A percentile compares a stretch with the other conserved stretches of the same genome.
These are phyloP conservation scores for Crotalus tigris DNA, from an alignment of 2,113 vertebrate genomes.

Conservation along the genomic window DNA sequence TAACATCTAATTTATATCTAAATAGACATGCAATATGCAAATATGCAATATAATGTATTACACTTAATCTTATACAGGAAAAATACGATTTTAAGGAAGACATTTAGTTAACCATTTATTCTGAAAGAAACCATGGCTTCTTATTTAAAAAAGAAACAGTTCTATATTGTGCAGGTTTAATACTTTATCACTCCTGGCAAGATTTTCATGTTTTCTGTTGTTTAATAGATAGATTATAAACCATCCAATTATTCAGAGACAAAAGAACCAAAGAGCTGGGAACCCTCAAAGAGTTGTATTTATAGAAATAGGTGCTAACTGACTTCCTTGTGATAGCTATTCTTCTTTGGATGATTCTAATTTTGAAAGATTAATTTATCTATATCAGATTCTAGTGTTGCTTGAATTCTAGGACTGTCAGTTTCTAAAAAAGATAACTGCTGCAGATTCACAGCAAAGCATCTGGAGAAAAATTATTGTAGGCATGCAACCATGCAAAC, in stretches of 20 bases:
- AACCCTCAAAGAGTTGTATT: background rate
- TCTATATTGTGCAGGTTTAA: background rate
- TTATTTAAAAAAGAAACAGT: background rate
- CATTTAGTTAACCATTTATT: background rate
- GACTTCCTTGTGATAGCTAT: background rate
- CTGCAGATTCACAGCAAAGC: background rate
- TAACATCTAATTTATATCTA: background rate
- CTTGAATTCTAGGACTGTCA: conserved; percentile 2
- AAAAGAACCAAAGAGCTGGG: background rate
- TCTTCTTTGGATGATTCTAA: background rate
- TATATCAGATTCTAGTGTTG: conserved; percentile 23
- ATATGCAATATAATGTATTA: background rate
- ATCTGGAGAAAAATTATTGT: background rate
- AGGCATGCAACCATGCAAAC: background rate
- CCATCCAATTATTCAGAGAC: background rate
- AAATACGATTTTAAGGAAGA: background rate
- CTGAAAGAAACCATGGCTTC: background rate
- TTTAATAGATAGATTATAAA: background rate
- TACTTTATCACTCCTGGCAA: background rate
- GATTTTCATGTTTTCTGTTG: background rate
- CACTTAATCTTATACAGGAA: background rate
- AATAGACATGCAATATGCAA: background rate
- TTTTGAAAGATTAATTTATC: background rate
- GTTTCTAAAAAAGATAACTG: background rate
- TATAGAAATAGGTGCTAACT: conserved; percentile 15